Percentiles rank a stretch among this genome's conserved stretches.
Evolutionary conservation across 2,113 vertebrate species (phyloP).

Genomic region (Aptenodytes forsteri): DNA sequence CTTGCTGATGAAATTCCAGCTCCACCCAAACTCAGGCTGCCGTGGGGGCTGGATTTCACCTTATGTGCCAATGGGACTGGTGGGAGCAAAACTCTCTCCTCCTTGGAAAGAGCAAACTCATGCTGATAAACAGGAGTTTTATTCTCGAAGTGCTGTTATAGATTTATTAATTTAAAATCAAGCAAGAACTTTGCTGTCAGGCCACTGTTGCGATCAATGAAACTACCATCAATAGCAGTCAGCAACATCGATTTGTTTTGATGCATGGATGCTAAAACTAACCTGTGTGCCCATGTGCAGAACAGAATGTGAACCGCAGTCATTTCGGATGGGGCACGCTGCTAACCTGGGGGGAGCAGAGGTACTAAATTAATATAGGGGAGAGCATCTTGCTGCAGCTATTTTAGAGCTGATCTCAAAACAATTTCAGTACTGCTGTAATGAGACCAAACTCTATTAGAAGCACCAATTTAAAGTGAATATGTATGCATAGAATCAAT

Average conservation of each 20-base stretch:
- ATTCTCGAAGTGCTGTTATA: background rate
- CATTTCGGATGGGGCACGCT: background rate
- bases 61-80: fast-evolving
- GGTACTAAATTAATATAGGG: background rate
- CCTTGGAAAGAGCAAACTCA: background rate
- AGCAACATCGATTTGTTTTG: background rate
- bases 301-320: fast-evolving
- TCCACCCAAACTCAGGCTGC: background rate
- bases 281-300: background rate
- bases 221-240: background rate
- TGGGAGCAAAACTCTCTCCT: background rate
- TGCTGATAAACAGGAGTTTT: background rate
- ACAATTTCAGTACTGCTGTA: background rate
- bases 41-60: fast-evolving
- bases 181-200: background rate
- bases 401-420: background rate
- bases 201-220: background rate
- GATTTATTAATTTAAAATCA: conserved; percentile 6
- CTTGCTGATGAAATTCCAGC: background rate
- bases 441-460: background rate
- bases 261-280: background rate
- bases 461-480: background rate
- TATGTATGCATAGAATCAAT: background rate
- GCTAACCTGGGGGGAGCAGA: background rate
- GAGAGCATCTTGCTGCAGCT: background rate